Evolutionary conservation across 2,113 vertebrate genomes (phyloP).

Genomic region (Muscicapa adusta): DNA sequence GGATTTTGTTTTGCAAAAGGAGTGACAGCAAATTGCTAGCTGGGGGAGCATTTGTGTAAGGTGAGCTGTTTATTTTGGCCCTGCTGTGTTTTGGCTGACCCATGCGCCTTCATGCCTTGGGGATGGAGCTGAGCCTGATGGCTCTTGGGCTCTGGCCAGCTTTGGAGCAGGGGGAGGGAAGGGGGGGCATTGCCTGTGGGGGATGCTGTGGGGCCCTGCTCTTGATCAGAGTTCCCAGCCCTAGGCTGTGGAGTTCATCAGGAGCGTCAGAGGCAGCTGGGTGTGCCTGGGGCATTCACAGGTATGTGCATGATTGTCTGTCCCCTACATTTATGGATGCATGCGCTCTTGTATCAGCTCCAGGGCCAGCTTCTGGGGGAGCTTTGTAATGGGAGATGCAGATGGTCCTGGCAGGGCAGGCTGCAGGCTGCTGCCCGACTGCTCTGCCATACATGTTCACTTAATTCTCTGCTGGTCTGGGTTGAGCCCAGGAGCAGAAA

Average conservation of each 20-base stretch:
- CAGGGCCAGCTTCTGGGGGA: neutral
- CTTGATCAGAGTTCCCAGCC: neutral
- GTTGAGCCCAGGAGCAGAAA: neutral
- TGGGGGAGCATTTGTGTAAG: neutral
- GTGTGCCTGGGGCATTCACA: neutral
- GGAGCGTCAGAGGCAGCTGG: neutral
- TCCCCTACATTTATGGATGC: neutral
- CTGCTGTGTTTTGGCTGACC: slow-evolving; percentile 40
- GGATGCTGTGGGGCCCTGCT: neutral
- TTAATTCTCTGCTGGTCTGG: neutral
- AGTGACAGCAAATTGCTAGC: slow-evolving; percentile 8
- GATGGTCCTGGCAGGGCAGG: neutral
- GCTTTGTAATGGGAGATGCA: neutral
- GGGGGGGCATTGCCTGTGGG: accelerated
- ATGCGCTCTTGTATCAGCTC: neutral
- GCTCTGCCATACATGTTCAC: accelerated
- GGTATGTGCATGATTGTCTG: neutral
- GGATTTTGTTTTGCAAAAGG: slow-evolving; percentile 22
- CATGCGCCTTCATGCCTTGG: neutral
- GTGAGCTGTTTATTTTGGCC: slow-evolving; percentile 49
- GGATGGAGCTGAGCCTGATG: neutral
- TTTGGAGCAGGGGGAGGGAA: neutral
- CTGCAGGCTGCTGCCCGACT: neutral
- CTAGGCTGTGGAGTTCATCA: neutral
- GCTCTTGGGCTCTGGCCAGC: neutral